Percentiles rank a stretch among this genome's conserved stretches.
Conservation (phyloP, 2,113 vertebrate genomes). For the Cochlearius cochlearius region DNA sequence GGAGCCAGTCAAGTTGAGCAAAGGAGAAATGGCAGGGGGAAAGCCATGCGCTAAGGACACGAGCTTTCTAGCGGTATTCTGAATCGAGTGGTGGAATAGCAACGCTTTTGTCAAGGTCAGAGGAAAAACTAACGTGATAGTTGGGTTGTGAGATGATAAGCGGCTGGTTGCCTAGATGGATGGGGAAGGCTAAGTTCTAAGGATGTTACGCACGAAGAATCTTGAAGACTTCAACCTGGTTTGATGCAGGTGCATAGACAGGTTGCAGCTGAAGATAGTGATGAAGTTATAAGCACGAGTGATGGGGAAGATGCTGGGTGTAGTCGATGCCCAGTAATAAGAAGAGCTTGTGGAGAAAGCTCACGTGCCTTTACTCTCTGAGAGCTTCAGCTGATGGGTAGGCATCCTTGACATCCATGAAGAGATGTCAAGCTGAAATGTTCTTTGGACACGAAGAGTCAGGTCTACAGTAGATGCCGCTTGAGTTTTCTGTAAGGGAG, state of each 20-base stretch:
- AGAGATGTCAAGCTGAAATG: background rate
- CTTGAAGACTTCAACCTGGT: background rate
- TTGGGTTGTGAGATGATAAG: background rate
- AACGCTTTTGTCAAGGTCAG: background rate
- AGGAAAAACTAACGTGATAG: background rate
- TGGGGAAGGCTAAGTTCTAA: background rate
- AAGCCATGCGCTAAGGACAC: background rate
- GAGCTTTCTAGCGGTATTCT: background rate
- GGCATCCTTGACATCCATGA: background rate
- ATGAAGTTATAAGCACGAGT: background rate
- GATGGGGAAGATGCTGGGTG: background rate
- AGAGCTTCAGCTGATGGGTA: background rate
- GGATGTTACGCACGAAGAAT: background rate
- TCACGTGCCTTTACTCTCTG: background rate
- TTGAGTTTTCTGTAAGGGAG: background rate
- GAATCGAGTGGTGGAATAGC: background rate
- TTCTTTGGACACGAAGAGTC: background rate
- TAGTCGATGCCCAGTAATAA: background rate
- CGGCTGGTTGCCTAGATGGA: background rate
- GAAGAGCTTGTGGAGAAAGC: background rate
- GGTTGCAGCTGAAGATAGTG: background rate
- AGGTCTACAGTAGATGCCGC: accelerated
- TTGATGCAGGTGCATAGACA: background rate
- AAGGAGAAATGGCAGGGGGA: background rate
- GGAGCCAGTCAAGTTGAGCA: background rate